Evolutionary conservation across 2,888 invertebrate species (phyloP).

Genomic region (Brenthis hecate): DNA sequence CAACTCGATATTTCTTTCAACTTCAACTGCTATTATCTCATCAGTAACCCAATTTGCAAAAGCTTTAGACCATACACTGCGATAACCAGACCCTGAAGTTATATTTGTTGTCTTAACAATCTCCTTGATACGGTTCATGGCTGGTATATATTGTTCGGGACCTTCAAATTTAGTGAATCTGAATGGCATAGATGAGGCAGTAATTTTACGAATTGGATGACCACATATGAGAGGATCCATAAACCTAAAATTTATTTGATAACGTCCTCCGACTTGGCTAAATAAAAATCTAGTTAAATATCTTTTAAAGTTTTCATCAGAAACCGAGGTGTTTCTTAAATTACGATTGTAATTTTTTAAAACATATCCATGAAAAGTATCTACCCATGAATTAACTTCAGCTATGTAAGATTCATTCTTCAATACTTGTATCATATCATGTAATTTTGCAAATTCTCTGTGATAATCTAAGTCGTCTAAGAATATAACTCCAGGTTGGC

Average conservation of each 20-base stretch:
- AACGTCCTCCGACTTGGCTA: constrained; percentile 86
- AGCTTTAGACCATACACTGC: constrained; percentile 87
- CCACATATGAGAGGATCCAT: constrained; percentile 84
- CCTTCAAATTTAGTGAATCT: constrained; percentile 82
- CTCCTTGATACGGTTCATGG: constrained; percentile 85
- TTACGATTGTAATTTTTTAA: constrained; percentile 77
- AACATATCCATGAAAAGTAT: constrained; percentile 84
- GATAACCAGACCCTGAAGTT: constrained; percentile 83
- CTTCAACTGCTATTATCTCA: constrained; percentile 88
- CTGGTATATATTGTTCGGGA: constrained; percentile 87
- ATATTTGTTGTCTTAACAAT: constrained; percentile 82
- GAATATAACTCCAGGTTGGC: constrained; percentile 84
- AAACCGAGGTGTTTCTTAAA: constrained; percentile 74
- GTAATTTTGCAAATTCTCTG: constrained; percentile 82
- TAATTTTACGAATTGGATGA: constrained; percentile 78
- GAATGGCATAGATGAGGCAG: constrained; percentile 85
- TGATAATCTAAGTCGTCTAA: constrained; percentile 86
- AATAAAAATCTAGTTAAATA: constrained; percentile 87
- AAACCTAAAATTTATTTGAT: constrained; percentile 86
- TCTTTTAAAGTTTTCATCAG: constrained; percentile 81
- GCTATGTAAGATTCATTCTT: constrained; percentile 78
- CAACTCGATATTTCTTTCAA: constrained; percentile 88
- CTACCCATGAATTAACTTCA: constrained; percentile 84
- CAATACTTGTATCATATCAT: constrained; percentile 78
- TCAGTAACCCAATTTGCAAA: constrained; percentile 90